Evolutionary conservation across 2,113 vertebrate species (phyloP).

Genomic region (Odontesthes bonariensis): DNA sequence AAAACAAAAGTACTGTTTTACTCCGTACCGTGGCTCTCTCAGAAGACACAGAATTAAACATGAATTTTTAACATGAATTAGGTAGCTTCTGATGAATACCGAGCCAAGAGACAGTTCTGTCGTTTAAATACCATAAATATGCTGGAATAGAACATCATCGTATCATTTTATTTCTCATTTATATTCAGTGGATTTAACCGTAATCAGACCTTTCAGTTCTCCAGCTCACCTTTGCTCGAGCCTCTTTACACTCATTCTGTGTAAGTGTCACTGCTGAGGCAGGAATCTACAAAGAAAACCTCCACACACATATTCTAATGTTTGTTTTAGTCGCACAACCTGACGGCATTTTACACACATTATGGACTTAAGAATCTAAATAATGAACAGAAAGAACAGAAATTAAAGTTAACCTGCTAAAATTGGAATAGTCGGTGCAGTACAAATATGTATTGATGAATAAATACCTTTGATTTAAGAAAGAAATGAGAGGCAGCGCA

Average conservation of each 20-base stretch:
- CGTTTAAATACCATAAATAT: neutral
- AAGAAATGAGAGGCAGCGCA: too few species aligned
- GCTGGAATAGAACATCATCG: slow-evolving; percentile 2
- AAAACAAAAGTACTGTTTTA: neutral
- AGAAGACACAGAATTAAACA: neutral
- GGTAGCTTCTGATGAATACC: neutral
- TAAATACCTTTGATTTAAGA: too few species aligned
- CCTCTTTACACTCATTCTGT: neutral
- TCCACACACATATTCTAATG: neutral
- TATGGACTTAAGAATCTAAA: neutral
- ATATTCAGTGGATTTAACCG: slow-evolving; percentile 43
- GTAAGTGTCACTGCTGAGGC: slow-evolving; percentile 14
- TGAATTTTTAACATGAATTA: neutral
- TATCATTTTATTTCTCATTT: slow-evolving; percentile 37
- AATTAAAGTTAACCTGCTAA: slow-evolving; percentile 1
- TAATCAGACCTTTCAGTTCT: slow-evolving; percentile 42
- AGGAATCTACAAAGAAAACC: slow-evolving; percentile 22
- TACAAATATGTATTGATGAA: too few species aligned
- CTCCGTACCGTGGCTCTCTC: neutral
- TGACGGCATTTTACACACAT: neutral
- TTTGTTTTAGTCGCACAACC: neutral
- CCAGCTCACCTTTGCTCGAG: slow-evolving; percentile 7
- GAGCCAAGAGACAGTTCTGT: neutral
- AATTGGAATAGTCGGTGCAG: neutral
- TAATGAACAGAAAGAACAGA: slow-evolving; percentile 2